Conservation (phyloP, 2,888 invertebrate genomes). For the Bombylius discolor region DNA sequence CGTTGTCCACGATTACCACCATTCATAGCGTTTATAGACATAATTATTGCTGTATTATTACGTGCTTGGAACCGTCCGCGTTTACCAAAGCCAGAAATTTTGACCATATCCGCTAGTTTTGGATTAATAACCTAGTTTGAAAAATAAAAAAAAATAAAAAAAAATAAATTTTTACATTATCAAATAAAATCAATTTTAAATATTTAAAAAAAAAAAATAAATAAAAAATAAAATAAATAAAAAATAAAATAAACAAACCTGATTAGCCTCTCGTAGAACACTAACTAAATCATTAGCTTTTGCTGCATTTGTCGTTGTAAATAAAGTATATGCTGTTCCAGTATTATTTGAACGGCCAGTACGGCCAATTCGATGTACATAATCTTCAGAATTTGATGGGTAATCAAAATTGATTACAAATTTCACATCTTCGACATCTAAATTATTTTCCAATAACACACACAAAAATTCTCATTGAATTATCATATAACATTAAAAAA, state of each 20-base stretch:
- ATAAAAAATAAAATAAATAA: background rate
- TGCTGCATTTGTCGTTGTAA: constrained; percentile 78
- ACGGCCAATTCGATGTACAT: constrained; percentile 85
- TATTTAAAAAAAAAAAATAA: background rate
- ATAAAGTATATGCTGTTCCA: constrained; percentile 93
- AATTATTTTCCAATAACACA: constrained; percentile 10
- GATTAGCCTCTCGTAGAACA: constrained; percentile 87
- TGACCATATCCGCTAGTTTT: constrained; percentile 63
- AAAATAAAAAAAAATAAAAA: background rate
- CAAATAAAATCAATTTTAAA: background rate
- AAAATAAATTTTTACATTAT: background rate
- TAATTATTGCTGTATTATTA: constrained; percentile 7
- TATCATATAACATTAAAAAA: background rate
- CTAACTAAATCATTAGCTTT: constrained; percentile 86
- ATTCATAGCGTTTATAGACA: constrained; percentile 3
- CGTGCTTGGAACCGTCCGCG: constrained; percentile 2
- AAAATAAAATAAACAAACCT: constrained; percentile 38
- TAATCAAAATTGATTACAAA: constrained; percentile 99
- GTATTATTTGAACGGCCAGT: constrained; percentile 87
- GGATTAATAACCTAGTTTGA: constrained; percentile 61
- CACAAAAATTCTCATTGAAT: constrained; percentile 3
- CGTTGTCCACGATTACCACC: constrained; percentile 5
- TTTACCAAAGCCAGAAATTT: constrained; percentile 22
- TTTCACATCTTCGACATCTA: constrained; percentile 98
- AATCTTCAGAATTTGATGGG: constrained; percentile 94